A percentile compares a stretch with the other conserved stretches of the same genome.
phyloP scores from a whole-genome alignment of 1,140 invertebrate species.

The Drosophila virilis region DNA sequence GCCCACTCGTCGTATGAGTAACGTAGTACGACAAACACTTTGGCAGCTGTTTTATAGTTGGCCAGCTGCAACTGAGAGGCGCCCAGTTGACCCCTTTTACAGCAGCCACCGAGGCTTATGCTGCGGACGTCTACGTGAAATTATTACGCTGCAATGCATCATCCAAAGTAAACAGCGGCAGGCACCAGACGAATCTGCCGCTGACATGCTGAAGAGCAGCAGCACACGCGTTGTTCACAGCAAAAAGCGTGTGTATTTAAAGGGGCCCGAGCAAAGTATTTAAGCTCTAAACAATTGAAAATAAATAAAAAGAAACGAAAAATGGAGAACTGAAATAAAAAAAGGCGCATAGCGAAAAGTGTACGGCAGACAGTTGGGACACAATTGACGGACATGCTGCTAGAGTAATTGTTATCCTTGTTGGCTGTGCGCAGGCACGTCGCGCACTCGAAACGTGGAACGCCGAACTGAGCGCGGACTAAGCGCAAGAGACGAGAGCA shows the following conservation, averaged over 20 bases:
- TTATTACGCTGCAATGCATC: constrained; percentile 80
- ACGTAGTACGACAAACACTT: constrained; percentile 34
- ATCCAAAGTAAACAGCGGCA: constrained; percentile 71
- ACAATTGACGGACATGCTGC: constrained; percentile 61
- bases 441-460: constrained; percentile 48
- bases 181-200: constrained; percentile 38
- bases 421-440: constrained; percentile 75
- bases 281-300: constrained; percentile 74
- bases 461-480: constrained; percentile 13
- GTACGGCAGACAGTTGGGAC: constrained; percentile 20
- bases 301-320: constrained; percentile 32
- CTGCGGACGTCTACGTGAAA: constrained; percentile 75
- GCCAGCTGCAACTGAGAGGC: constrained; percentile 4
- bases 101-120: constrained; percentile 37
- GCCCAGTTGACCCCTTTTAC: constrained; percentile 28
- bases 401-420: constrained; percentile 79
- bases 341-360: not conserved
- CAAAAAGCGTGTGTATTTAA: constrained; percentile 18
- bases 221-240: not conserved
- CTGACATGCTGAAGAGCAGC: constrained; percentile 60
- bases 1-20: constrained; percentile 36
- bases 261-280: constrained; percentile 48
- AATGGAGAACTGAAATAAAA: constrained; percentile 1
- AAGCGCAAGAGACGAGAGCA: constrained; percentile 22
- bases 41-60: constrained; percentile 21